These are phyloP conservation scores for Drosophila nannoptera DNA, from an alignment of 1,140 invertebrate species.

Conservation along the genomic window DNA sequence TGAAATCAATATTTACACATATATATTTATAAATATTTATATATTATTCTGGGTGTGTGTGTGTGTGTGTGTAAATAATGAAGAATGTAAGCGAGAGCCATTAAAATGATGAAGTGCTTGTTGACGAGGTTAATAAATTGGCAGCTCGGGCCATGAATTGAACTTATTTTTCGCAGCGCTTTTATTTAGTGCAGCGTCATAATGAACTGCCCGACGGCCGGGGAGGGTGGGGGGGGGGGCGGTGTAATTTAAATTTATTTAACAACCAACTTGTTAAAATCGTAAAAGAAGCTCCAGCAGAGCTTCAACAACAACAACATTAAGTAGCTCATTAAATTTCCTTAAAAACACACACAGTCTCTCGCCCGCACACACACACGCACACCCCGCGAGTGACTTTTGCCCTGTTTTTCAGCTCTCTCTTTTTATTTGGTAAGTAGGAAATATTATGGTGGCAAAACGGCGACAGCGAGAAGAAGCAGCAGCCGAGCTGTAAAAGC, in stretches of 20 bases:
- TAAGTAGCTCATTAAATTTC: slow-evolving; percentile 76
- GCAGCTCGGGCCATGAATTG: slow-evolving; percentile 43
- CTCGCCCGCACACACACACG: neutral
- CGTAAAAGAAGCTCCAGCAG: slow-evolving; percentile 46
- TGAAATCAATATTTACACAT: neutral
- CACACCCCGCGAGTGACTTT: slow-evolving; percentile 53
- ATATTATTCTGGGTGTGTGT: slow-evolving; percentile 6
- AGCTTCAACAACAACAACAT: slow-evolving; percentile 57
- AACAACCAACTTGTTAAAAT: slow-evolving; percentile 72
- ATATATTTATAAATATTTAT: slow-evolving; percentile 19
- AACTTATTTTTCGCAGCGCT: slow-evolving; percentile 15
- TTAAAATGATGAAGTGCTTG: slow-evolving; percentile 64
- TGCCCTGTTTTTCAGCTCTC: slow-evolving; percentile 19
- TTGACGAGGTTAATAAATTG: slow-evolving; percentile 59
- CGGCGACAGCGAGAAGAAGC: slow-evolving; percentile 39
- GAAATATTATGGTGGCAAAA: slow-evolving; percentile 71
- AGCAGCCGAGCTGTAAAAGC: slow-evolving; percentile 64
- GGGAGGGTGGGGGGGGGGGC: slow-evolving; percentile 53
- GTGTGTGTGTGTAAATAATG: neutral
- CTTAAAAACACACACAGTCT: slow-evolving; percentile 27
- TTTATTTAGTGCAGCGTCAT: slow-evolving; percentile 8
- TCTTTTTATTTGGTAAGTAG: slow-evolving; percentile 67
- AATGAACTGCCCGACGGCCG: slow-evolving; percentile 52
- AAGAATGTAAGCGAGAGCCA: slow-evolving; percentile 20
- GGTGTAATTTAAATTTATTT: slow-evolving; percentile 75